phyloP scores from a whole-genome alignment of 2,797 vertebrate genomes.

The Geotrypetes seraphini region DNA sequence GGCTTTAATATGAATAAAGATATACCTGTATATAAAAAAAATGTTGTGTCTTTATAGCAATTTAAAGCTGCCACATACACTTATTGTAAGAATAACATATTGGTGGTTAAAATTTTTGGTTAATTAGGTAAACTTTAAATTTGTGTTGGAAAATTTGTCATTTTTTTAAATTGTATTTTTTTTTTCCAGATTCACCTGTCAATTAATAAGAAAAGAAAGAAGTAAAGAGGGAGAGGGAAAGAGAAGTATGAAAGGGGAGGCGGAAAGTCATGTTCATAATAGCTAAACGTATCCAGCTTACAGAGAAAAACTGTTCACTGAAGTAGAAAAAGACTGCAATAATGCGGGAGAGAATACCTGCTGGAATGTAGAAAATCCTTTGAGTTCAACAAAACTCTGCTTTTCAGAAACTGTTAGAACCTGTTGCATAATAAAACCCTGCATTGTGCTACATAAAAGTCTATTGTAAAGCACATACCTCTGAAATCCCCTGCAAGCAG shows the following conservation, averaged over 20 bases:
- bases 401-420: conserved; percentile 9
- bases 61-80: no score
- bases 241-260: background rate
- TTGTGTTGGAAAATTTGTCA: no score
- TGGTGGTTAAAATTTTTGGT: no score
- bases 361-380: conserved; percentile 3
- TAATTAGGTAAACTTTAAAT: no score
- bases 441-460: background rate
- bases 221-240: background rate
- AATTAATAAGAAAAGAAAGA: background rate
- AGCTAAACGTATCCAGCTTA: background rate
- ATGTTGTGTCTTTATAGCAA: no score
- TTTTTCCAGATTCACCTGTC: no score
- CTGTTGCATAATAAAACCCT: background rate
- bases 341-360: conserved; percentile 5
- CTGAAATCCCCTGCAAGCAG: conserved; percentile 5
- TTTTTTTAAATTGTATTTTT: no score
- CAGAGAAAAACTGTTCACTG: conserved; percentile 4
- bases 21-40: no score
- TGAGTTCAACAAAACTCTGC: conserved; percentile 1
- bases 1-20: no score
- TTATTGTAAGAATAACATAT: no score
- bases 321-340: conserved; percentile 10
- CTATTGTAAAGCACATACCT: conserved; percentile 4
- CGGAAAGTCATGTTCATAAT: background rate